Conservation (phyloP, 2,113 vertebrate genomes). For the Nyctibius bracteatus region DNA sequence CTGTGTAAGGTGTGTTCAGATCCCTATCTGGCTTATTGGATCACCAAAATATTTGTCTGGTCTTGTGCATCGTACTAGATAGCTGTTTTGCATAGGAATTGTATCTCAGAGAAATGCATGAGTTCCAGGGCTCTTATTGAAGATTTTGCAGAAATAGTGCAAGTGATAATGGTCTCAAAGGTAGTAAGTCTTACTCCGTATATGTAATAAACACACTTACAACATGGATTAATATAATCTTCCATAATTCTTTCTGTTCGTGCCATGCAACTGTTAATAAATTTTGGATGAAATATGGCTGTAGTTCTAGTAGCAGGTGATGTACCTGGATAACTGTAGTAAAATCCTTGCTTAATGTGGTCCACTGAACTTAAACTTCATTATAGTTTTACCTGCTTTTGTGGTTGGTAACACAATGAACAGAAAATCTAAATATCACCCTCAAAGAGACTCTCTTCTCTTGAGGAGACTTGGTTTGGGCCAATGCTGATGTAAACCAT, state of each 20-base stretch:
- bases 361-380: not conserved
- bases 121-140: not conserved
- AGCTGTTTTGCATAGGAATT: not conserved
- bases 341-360: not conserved
- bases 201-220: rapidly evolving
- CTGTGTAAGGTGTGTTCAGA: not conserved
- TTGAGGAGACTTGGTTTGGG: not conserved
- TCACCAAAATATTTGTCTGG: not conserved
- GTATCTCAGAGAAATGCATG: not conserved
- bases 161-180: not conserved
- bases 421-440: not conserved
- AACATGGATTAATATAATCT: not conserved
- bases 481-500: not conserved
- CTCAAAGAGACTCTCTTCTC: not conserved
- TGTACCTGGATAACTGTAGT: not conserved
- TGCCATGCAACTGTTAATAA: not conserved
- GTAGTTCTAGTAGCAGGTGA: not conserved
- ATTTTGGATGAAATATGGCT: not conserved
- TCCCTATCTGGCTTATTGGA: not conserved
- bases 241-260: not conserved
- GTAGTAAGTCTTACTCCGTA: not conserved
- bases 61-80: not conserved
- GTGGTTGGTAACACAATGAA: not conserved
- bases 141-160: not conserved
- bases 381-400: not conserved